Conservation (phyloP, 2,888 invertebrate species). For the Drosophila mulleri region DNA sequence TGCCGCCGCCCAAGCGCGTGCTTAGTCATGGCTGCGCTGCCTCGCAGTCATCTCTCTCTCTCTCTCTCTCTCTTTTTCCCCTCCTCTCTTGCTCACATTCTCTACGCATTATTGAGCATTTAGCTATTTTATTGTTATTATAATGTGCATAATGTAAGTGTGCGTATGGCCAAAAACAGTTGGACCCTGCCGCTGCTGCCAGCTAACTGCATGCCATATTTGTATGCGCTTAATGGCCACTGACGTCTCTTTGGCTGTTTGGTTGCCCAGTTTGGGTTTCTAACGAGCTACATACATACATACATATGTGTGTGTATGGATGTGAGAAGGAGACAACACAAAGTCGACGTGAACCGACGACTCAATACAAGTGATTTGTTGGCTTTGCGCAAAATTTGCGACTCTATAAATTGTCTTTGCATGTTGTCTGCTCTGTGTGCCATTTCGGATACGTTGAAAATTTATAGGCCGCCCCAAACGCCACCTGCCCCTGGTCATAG, state of each 20-base stretch:
- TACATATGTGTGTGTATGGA: too few species aligned
- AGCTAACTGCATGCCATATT: constrained; percentile 68
- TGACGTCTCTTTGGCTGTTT: constrained; percentile 29
- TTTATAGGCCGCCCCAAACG: constrained; percentile 38
- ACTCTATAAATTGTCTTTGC: constrained; percentile 64
- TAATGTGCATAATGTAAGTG: constrained; percentile 50
- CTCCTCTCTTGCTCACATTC: constrained; percentile 1
- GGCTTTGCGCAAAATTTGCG: constrained; percentile 59
- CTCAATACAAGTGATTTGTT: constrained; percentile 68
- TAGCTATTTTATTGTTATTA: constrained; percentile 65
- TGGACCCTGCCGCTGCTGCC: constrained; percentile 49
- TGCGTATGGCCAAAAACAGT: constrained; percentile 68
- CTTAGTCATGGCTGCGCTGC: constrained; percentile 31
- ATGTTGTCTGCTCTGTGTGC: constrained; percentile 26
- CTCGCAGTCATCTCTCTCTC: constrained; percentile 6
- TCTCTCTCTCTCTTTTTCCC: too few species aligned
- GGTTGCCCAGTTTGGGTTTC: constrained; percentile 58
- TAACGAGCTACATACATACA: constrained; percentile 50
- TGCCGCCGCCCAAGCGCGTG: constrained; percentile 42
- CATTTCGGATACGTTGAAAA: constrained; percentile 49
- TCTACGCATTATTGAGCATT: constrained; percentile 71
- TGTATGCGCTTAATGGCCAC: constrained; percentile 62
- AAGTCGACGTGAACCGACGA: constrained; percentile 17
- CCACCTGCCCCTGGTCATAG: constrained; percentile 22
- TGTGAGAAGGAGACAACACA: constrained; percentile 28